Conservation (phyloP, 2,797 vertebrate genomes). For the Catostomus latipinnis region DNA sequence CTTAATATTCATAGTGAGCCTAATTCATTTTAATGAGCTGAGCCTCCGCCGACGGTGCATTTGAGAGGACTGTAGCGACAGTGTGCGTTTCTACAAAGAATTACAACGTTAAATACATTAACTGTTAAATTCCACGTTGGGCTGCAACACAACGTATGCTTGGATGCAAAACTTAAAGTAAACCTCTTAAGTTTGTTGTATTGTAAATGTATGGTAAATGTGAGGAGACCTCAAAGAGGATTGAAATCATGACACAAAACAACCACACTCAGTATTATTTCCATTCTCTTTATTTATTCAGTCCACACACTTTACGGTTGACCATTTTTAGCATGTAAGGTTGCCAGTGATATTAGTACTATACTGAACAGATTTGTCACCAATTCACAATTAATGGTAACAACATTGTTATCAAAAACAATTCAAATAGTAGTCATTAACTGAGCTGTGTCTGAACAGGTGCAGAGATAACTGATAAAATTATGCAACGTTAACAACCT, state of each 20-base stretch:
- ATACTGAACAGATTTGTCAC: slow-evolving; percentile 16
- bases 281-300: slow-evolving; percentile 42
- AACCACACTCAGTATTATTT: neutral
- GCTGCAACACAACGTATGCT: too few relatives aligned
- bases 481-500: slow-evolving; percentile 16
- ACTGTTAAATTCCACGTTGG: neutral
- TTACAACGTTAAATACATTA: neutral
- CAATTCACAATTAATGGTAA: slow-evolving; percentile 20
- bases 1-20: neutral
- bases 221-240: neutral
- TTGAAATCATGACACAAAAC: slow-evolving; percentile 7
- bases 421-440: neutral
- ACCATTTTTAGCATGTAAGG: slow-evolving; percentile 13
- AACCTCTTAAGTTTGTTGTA: too few relatives aligned
- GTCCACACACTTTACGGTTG: slow-evolving; percentile 31
- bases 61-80: slow-evolving; percentile 15
- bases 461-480: slow-evolving; percentile 32
- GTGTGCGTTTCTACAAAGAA: neutral
- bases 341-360: slow-evolving; percentile 20
- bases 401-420: slow-evolving; percentile 14
- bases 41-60: neutral
- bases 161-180: too few relatives aligned
- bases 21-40: slow-evolving; percentile 3
- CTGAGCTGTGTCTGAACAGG: slow-evolving; percentile 8
- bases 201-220: neutral